Evolutionary conservation across 2,113 vertebrate genomes (phyloP).

Genomic region (Melospiza georgiana): DNA sequence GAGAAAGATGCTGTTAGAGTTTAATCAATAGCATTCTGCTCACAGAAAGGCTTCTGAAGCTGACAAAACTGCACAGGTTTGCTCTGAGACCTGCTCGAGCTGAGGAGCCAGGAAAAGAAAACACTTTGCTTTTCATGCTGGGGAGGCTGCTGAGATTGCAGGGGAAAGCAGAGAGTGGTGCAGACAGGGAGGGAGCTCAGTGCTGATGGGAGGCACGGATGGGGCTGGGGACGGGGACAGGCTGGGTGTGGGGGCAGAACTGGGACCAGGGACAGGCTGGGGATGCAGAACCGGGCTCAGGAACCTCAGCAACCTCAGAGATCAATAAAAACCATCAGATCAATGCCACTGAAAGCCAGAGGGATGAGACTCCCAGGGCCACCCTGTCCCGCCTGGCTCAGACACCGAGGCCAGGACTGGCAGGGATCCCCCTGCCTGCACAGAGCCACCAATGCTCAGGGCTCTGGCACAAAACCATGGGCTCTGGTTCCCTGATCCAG

Average conservation of each 20-base stretch:
- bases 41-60: background rate
- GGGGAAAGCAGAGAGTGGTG: background rate
- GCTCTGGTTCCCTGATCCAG: background rate
- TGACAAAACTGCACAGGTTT: background rate
- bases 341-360: no score
- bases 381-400: background rate
- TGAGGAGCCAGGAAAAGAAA: background rate
- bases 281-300: no score
- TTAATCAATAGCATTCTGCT: conserved; percentile 55
- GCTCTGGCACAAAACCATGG: background rate
- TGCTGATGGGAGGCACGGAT: accelerated
- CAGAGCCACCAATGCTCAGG: background rate
- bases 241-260: background rate
- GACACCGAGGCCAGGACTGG: no score
- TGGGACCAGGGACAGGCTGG: background rate
- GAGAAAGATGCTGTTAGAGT: background rate
- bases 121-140: background rate
- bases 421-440: background rate
- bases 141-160: background rate
- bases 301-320: no score
- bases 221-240: background rate
- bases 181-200: accelerated
- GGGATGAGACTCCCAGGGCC: background rate
- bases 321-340: no score
- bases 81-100: background rate